These are phyloP conservation scores for Salpingus planirostris DNA, from an alignment of 2,888 invertebrate species.

Conservation along the genomic window DNA sequence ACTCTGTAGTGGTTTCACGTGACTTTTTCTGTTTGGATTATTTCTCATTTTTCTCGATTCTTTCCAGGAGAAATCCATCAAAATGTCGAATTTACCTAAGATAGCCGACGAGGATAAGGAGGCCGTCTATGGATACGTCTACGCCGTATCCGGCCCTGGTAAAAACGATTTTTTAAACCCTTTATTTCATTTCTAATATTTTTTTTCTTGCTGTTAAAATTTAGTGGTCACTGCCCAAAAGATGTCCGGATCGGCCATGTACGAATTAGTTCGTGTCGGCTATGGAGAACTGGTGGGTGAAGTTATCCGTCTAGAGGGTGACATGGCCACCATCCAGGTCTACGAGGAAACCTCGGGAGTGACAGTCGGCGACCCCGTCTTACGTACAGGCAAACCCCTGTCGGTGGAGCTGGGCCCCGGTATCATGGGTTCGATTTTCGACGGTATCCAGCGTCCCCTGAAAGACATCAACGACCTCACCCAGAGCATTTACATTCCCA, in stretches of 20 bases:
- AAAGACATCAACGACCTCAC: conserved; percentile 93
- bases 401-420: conserved; percentile 99
- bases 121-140: conserved; percentile 86
- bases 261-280: conserved; percentile 98
- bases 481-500: conserved; percentile 97
- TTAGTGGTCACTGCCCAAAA: conserved; percentile 97
- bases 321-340: conserved; percentile 99
- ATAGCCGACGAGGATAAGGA: conserved; percentile 81
- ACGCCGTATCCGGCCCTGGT: conserved; percentile 94
- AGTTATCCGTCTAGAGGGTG: conserved; percentile 98
- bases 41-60: conserved; percentile 3
- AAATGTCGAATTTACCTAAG: conserved; percentile 62
- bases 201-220: too few relatives aligned
- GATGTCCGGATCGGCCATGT: conserved; percentile 99
- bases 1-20: conserved; percentile 14
- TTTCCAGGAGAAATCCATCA: conserved; percentile 31
- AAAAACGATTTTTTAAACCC: neutral
- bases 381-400: conserved; percentile 96
- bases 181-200: too few relatives aligned
- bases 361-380: conserved; percentile 97
- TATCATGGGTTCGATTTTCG: conserved; percentile 98
- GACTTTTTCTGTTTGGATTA: conserved; percentile 8
- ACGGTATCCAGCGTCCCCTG: conserved; percentile 98
- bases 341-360: conserved; percentile 97
- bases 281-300: conserved; percentile 98